A percentile compares a stretch with the other conserved stretches of the same genome.
These are phyloP conservation scores for Nesogale talazaci DNA, from an alignment of 2,113 vertebrate genomes.

Conservation along the genomic window DNA sequence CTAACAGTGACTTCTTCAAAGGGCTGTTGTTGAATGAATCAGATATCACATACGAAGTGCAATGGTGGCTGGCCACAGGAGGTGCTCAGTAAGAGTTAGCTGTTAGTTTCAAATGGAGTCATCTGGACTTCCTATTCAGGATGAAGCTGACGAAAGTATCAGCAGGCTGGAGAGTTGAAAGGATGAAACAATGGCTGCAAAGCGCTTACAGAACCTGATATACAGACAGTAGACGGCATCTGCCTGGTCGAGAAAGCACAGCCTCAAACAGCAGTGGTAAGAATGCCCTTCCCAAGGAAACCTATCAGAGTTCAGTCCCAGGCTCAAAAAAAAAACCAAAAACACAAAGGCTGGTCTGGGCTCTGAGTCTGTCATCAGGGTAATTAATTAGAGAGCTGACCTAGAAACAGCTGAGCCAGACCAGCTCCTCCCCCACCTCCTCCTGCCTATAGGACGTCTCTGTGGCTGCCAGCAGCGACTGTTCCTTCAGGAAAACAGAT, in stretches of 20 bases:
- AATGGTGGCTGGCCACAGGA: background rate
- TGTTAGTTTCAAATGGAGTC: background rate
- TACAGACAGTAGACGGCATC: background rate
- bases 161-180: too few relatives aligned
- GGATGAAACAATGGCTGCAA: too few relatives aligned
- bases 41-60: background rate
- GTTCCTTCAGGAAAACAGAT: background rate
- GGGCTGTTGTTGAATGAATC: background rate
- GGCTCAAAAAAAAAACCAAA: too few relatives aligned
- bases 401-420: background rate
- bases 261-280: background rate
- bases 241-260: background rate
- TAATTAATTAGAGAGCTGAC: background rate
- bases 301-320: background rate
- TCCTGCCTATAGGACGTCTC: background rate
- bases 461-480: background rate
- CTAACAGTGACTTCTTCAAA: background rate
- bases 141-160: too few relatives aligned
- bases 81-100: background rate
- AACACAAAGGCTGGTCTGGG: background rate
- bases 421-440: background rate
- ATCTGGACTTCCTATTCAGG: background rate
- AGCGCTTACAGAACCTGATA: background rate
- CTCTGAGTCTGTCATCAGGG: background rate
- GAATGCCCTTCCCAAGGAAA: background rate